Conservation (phyloP, 2,888 invertebrate genomes). For the Calameuta pallipes region DNA sequence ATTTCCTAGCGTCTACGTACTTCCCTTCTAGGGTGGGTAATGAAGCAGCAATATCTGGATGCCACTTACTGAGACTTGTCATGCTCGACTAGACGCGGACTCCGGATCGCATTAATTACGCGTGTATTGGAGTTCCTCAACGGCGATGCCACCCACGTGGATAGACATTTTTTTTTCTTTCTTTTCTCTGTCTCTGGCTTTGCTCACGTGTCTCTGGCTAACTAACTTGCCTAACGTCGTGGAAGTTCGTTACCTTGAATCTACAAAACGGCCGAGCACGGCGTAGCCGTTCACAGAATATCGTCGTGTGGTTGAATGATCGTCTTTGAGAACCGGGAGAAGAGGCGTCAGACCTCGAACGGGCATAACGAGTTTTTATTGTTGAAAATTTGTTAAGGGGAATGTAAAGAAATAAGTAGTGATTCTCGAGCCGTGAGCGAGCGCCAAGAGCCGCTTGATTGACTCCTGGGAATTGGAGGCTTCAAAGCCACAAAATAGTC, state of each 20-base stretch:
- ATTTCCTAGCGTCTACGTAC: neutral
- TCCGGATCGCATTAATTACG: constrained; percentile 57
- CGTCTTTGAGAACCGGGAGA: neutral
- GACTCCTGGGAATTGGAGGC: constrained; percentile 43
- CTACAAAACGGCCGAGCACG: neutral
- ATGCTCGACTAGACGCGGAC: constrained; percentile 33
- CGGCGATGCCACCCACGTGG: constrained; percentile 35
- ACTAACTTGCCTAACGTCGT: neutral
- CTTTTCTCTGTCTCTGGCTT: neutral
- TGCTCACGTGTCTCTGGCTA: neutral
- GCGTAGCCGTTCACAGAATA: neutral
- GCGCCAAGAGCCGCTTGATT: constrained; percentile 36
- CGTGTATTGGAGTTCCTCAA: constrained; percentile 39
- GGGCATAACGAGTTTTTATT: constrained; percentile 44
- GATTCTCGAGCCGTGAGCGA: constrained; percentile 2
- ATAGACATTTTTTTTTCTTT: neutral
- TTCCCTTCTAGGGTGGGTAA: constrained; percentile 36
- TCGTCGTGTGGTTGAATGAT: neutral
- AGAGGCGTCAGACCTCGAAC: constrained; percentile 18
- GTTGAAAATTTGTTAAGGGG: constrained; percentile 50
- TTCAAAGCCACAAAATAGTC: constrained; percentile 34
- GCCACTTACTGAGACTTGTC: constrained; percentile 41
- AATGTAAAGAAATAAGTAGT: constrained; percentile 39
- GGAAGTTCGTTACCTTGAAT: neutral
- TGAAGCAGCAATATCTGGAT: constrained; percentile 44